Evolutionary conservation across 1,140 invertebrate genomes (phyloP).

Genomic region (Dreissena polymorpha): DNA sequence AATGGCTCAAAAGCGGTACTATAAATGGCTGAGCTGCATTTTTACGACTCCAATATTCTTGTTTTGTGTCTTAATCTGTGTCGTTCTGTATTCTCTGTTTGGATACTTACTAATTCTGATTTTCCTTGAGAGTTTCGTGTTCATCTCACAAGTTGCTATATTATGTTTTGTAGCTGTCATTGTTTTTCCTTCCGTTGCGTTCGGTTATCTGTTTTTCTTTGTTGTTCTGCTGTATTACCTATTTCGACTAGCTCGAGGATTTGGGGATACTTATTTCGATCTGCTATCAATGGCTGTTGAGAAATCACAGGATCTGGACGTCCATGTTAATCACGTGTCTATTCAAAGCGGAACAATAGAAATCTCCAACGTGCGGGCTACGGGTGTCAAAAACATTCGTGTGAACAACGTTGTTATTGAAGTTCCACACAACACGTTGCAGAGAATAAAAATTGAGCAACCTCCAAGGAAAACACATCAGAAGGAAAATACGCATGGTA

Average conservation of each 20-base stretch:
- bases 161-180: conserved; percentile 29
- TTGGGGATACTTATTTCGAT: background rate
- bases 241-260: background rate
- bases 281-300: background rate
- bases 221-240: conserved; percentile 26
- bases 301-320: background rate
- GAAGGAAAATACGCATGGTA: conserved; percentile 1
- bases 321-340: conserved; percentile 3
- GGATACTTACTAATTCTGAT: conserved; percentile 10
- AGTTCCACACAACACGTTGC: background rate
- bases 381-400: background rate
- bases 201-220: conserved; percentile 27
- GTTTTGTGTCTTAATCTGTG: background rate
- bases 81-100: background rate
- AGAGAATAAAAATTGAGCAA: background rate
- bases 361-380: background rate
- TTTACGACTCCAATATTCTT: background rate
- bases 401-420: conserved; percentile 4
- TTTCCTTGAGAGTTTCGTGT: background rate
- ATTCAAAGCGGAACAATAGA: background rate
- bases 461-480: background rate
- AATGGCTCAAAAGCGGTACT: background rate
- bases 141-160: background rate
- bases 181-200: conserved; percentile 5
- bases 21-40: background rate